Base-by-base conservation (phyloP, 2,797 vertebrate genomes). In the Acestrorhynchus altus region DNA sequence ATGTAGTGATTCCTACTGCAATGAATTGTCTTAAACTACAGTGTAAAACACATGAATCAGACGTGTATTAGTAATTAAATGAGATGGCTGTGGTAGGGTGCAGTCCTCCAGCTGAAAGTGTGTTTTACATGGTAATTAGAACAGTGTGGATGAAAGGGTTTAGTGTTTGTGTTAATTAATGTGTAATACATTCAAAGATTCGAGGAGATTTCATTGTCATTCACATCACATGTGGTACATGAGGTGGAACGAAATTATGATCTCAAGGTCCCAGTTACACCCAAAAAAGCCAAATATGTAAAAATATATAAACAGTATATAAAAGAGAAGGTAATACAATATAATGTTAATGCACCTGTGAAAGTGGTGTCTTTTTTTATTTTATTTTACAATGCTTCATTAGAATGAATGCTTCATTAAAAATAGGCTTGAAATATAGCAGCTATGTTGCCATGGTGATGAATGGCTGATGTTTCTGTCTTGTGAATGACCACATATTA, bases 361-460 rank as follows among this genome's bases (percentile, higher is more conserved):
- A 60, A 13, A 60, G 26, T 16, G 6, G 8, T 11, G 4, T 4
- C 54, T 26, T 31, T n/a, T 52, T 22, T 60, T 16, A 1, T n/a
- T n/a, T n/a, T n/a, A n/a, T 13, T 69, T 78, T 54, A 75, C 71
- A 74, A 28, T 16, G 26, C 26, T 31, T 13, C 24, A 59, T 59
- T 59, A 59, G 31, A n/a, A n/a, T n/a, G 81, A 69, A 78, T 11
- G 20, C 22, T 24, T n/a, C 52, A 54, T 54, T 54, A 54, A 26
- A 83, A 70, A 76, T 65, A 24, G 65, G 13, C 56, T 35, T 84
- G 44, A 77, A 77, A 77, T 61, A 16, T 75, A 59, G 66, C 60
- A 61, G 60, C 35, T 10, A 54, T 46, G 80, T 77, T 82, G 59
- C 80, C 52, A 82, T 80, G 77, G 80, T 61, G 81, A 82, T 76